A percentile compares a stretch with the other conserved stretches of the same genome.
phyloP scores from a whole-genome alignment of 1,140 invertebrate species.

The Zaprionus davidi region DNA sequence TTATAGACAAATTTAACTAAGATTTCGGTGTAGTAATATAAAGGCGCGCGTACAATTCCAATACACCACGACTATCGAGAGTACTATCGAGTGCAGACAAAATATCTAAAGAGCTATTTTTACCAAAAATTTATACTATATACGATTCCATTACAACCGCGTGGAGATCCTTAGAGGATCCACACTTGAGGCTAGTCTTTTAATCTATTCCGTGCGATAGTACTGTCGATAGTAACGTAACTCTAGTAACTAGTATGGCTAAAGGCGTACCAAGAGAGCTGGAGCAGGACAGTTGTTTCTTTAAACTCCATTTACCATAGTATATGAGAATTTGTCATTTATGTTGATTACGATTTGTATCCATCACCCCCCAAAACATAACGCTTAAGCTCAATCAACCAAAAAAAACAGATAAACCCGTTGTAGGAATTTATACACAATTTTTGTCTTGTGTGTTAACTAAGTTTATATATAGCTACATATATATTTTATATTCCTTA shows the following conservation, averaged over 20 bases:
- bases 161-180: not conserved
- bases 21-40: constrained; percentile 22
- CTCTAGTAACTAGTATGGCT: not conserved
- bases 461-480: not conserved
- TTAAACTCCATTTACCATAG: constrained; percentile 1
- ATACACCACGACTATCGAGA: constrained; percentile 42
- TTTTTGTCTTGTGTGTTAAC: not conserved
- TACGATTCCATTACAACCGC: not conserved
- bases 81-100: not conserved
- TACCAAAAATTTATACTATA: not conserved
- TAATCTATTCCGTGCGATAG: not conserved
- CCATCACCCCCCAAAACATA: not conserved
- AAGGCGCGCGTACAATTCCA: constrained; percentile 42
- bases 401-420: not conserved
- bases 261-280: not conserved
- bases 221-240: not conserved
- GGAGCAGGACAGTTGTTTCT: not conserved
- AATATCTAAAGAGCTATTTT: not conserved
- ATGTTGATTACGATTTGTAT: constrained; percentile 6
- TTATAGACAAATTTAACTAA: constrained; percentile 49
- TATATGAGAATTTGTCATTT: constrained; percentile 5
- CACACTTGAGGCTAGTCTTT: not conserved
- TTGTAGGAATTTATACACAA: constrained; percentile 10
- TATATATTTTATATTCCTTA: constrained; percentile 11
- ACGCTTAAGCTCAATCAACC: constrained; percentile 29